Base-by-base conservation (phyloP, 2,888 invertebrate genomes). In the Celastrina argiolus region DNA sequence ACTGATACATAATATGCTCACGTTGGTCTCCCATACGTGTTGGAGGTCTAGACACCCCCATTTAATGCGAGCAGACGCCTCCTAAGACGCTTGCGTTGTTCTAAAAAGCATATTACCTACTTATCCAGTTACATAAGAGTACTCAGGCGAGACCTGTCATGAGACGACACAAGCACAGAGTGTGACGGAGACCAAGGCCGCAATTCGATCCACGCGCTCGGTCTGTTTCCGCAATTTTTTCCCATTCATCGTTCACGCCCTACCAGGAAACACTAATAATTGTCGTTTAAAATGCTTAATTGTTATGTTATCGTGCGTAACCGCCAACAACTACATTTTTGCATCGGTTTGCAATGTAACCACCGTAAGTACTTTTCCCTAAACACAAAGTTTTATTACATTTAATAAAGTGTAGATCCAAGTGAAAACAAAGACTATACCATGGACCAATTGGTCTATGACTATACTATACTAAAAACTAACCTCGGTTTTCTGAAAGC, bases 191-290 rank as follows among this genome's bases (percentile, higher is more conserved):
- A 51, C 22, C 51, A 22, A 31, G 58, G 59, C 31, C 34, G 34
- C 18, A 77, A 73, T 78, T 79, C 78, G 75, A 73, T 75, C 72
- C 73, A 77, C 76, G 75, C 78, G 77, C 72, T 76, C 76, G 74
- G 66, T 51, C 72, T 68, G 72, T 76, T 78, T 80, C 78, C 79
- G 77, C 66, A 64, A 71, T 73, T 75, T 75, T 76, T 74, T 71
- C 31, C 34, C 34, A 31, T 31, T 59, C 34, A 31, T 66, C 56
- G 51, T 45, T 63, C 22, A 45, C 58, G 64, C 63, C 58, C 45
- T 16, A 63, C 45, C 61, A 67, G 66, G 66, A 66, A 63, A 41
- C 42, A 14, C 16, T 34, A 34, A 59, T 59, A 34, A 59, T 34
- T 59, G 16, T 58, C 58, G 18, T 34, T 59, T 59, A 16, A 31